Evolutionary conservation across 2,888 invertebrate genomes (phyloP).

Genomic region (Alentia gelatinosa): DNA sequence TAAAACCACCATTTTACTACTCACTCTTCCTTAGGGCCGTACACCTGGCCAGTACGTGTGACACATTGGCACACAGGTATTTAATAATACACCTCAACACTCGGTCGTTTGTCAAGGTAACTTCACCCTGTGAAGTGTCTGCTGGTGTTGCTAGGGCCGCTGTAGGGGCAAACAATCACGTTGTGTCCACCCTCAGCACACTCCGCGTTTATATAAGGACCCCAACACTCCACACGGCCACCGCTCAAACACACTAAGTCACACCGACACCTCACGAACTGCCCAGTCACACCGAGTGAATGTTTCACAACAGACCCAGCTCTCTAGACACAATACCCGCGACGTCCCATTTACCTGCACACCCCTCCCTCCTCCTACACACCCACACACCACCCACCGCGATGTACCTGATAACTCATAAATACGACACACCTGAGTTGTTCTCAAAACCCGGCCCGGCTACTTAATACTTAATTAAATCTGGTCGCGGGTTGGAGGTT

Average conservation of each 20-base stretch:
- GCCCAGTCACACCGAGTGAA: neutral
- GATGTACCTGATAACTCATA: conserved; percentile 4
- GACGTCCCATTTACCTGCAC: no score
- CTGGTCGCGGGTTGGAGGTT: neutral
- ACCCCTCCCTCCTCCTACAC: neutral
- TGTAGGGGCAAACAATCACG: neutral
- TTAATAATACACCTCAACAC: neutral
- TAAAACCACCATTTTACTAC: no score
- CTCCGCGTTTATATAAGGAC: no score
- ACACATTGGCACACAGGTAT: no score
- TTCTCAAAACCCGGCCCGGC: neutral
- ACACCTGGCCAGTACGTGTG: no score
- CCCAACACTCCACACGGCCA: neutral
- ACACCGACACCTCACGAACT: neutral
- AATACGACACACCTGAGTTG: conserved; percentile 1
- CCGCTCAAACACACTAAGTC: neutral
- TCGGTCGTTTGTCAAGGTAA: neutral
- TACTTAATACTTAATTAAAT: neutral
- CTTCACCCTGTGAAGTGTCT: neutral
- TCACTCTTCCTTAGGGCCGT: no score
- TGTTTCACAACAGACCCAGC: neutral
- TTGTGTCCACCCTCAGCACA: no score
- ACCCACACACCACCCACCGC: neutral
- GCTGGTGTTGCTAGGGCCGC: neutral
- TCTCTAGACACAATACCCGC: no score